Conservation (phyloP, 64 coral and sea anemone genomes). For the Montipora capricornis region DNA sequence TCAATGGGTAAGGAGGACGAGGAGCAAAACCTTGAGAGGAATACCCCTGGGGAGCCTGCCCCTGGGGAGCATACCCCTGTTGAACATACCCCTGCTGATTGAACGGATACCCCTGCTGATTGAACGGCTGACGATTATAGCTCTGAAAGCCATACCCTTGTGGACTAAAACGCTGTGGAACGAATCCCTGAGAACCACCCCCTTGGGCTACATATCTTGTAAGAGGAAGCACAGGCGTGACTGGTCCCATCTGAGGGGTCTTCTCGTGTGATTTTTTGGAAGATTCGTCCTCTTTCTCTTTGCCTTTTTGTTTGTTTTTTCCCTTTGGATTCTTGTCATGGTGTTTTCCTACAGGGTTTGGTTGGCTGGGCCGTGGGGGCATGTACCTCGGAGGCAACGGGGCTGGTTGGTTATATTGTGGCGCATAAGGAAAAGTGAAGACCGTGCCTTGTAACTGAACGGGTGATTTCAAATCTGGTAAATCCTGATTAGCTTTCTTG, state of each 20-base stretch:
- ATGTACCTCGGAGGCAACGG: neutral
- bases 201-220: neutral
- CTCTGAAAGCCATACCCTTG: too few species aligned
- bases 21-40: neutral
- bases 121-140: too few species aligned
- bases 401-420: neutral
- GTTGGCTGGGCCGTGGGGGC: slow-evolving; percentile 1
- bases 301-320: slow-evolving; percentile 13
- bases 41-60: neutral
- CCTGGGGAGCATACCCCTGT: neutral
- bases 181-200: too few species aligned
- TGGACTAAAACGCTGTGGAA: too few species aligned
- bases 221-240: neutral
- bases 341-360: neutral
- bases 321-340: neutral
- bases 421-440: neutral
- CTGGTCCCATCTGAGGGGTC: neutral
- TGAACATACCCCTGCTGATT: neutral
- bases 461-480: neutral
- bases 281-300: neutral
- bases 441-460: slow-evolving; percentile 33
- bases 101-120: neutral
- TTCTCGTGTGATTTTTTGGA: slow-evolving; percentile 22
- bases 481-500: slow-evolving; percentile 3
- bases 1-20: neutral